Percentiles rank a stretch among this genome's conserved stretches.
Conservation (phyloP, 2,888 invertebrate species). For the Xanthorhoe spadicearia region DNA sequence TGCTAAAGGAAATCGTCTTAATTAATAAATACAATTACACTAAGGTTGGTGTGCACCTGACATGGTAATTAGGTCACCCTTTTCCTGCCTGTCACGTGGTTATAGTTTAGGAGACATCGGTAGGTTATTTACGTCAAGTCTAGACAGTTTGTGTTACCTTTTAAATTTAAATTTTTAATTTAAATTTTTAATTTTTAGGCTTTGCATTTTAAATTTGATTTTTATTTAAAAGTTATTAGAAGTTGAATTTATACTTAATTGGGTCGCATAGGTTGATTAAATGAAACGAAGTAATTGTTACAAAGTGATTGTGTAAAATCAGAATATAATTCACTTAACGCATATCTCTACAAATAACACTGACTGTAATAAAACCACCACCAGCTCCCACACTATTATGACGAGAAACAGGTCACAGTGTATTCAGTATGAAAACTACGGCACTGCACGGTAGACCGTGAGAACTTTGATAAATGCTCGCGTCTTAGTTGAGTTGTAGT, state of each 20-base stretch:
- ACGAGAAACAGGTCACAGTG: constrained; percentile 28
- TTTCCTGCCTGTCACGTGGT: constrained; percentile 30
- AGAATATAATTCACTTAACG: no score
- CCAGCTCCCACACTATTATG: constrained; percentile 1
- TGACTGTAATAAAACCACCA: background rate
- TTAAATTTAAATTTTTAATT: no score
- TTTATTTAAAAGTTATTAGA: no score
- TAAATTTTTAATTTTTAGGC: no score
- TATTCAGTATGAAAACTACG: constrained; percentile 26
- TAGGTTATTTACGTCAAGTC: constrained; percentile 12
- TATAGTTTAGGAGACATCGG: constrained; percentile 11
- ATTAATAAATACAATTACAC: constrained; percentile 14
- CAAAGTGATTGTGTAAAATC: no score
- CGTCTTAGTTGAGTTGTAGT: constrained; percentile 16
- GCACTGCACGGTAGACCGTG: constrained; percentile 9
- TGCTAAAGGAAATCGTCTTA: constrained; percentile 7
- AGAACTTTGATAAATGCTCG: constrained; percentile 27
- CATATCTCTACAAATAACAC: background rate
- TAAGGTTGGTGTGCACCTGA: constrained; percentile 31
- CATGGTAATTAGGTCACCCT: constrained; percentile 41
- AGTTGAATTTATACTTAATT: no score
- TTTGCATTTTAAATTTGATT: no score
- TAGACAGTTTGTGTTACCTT: no score
- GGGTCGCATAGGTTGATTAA: no score
- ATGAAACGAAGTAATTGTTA: no score